A percentile compares a stretch with the other conserved stretches of the same genome.
These are phyloP conservation scores for Malacoraja senta DNA, from an alignment of 2,797 vertebrate genomes.

Conservation along the genomic window DNA sequence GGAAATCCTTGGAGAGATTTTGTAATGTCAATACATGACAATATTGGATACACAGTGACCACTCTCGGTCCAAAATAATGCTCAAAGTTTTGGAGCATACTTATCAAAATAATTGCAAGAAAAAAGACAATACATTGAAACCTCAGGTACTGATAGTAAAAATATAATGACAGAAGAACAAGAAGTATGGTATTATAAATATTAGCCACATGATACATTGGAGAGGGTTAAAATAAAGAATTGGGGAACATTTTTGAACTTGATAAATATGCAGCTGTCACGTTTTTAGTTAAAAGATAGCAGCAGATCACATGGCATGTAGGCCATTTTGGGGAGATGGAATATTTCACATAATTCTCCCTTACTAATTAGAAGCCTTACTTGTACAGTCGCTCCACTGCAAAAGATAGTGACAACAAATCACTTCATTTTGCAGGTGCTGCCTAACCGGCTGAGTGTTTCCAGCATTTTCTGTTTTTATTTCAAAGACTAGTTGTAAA, in stretches of 20 bases:
- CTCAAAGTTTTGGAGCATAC: background rate
- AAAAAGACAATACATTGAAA: background rate
- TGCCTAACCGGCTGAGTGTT: too few relatives aligned
- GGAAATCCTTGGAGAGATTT: background rate
- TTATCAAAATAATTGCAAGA: background rate
- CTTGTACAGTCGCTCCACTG: background rate
- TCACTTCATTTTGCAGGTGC: too few relatives aligned
- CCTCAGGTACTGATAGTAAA: background rate
- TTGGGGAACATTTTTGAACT: background rate
- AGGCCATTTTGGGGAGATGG: background rate
- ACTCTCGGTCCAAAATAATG: background rate
- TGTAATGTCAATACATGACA: background rate
- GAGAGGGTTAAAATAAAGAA: background rate
- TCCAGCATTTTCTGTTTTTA: too few relatives aligned
- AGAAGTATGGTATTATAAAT: too few relatives aligned
- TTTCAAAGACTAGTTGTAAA: too few relatives aligned
- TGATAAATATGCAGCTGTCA: background rate
- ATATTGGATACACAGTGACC: background rate
- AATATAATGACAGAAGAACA: background rate
- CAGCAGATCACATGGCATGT: background rate
- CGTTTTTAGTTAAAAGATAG: too few relatives aligned
- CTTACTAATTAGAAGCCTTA: background rate
- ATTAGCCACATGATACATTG: background rate
- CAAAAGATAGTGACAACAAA: too few relatives aligned
- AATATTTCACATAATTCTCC: background rate